Base-by-base conservation (phyloP, 30 jellyfish, hydroid and myxozoan species). In the Aurelia aurita complex sp. Pacific region DNA sequence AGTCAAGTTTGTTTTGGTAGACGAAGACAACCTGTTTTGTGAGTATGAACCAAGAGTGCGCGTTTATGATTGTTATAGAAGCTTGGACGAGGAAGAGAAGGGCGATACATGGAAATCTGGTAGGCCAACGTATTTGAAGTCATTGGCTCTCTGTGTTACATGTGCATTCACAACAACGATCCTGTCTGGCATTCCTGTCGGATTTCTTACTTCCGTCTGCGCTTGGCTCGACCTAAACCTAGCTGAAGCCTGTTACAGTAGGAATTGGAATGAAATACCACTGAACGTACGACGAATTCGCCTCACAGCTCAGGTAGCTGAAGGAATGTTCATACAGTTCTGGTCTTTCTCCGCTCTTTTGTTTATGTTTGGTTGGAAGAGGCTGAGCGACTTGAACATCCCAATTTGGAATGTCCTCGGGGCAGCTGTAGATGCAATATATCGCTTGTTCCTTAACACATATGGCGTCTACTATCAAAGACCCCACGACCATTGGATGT, bases 261-360 rank as follows among this genome's bases (percentile, higher is more conserved):
- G 63, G 1, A 64, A n/a, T 9, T 84, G 93, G 93, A 71, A 84
- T 52, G 54, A 57, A 19, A 62, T 73, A n/a, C 93, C 93, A 73
- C 71, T 32, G 2, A 42, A 33, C 5, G 29, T 73, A 18, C 12
- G 42, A 59, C 43, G 93, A 63, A 52, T 73, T 16, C 60, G 93
- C 50, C 77, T 84, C 18, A 84, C 93, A 8, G 67, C 93, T 5
- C 87, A 84, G 40, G 93, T 84, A 63, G 87, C 38, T n/a, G 93
- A 84, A 55, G 93, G 93, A 35, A 62, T 84, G 53, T 60, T 74
- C 36, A 73, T 84, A 17, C 93, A 84, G 82, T 74, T 63, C 36
- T 84, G 93, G 93, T 74, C 93, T 7, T 74, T 84, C 76, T 33
- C 76, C 29, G 79, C 82, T 4, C 55, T 84, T 23, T 19, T 62